Base-by-base conservation (phyloP, 2,888 invertebrate genomes). In the Xanthia icteritia region DNA sequence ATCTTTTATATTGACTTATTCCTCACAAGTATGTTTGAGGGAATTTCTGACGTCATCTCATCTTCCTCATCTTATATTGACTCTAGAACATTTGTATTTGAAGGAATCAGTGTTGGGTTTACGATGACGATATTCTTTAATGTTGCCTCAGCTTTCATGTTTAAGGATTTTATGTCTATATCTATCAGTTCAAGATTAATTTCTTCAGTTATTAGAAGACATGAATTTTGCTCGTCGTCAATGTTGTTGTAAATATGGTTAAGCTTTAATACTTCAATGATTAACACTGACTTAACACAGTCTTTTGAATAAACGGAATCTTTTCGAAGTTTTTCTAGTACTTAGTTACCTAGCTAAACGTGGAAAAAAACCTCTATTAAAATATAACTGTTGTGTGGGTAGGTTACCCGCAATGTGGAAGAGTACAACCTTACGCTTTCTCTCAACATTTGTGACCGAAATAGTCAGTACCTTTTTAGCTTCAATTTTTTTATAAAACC, bases 11-110 rank as follows among this genome's bases (percentile, higher is more conserved):
- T 81, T 39, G 39, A 71, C 76, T 60, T 80, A 58, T 58, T 17
- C 27, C 45, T 63, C 39, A 56, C 36, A 68, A 58, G 66, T 67
- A 79, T 54, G 17, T 39, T 83, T 70, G 48, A 17, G 8, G 56
- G 56, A 54, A 60, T 69, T 13, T 17, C 39, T 84, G 75, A 76
- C 63, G 63, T 76, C 76, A 75, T 45, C n/a, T 6, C 5, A 60
- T 70, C 48, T 73, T 56, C 27, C 13, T 54, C 5, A 63, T 60
- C 31, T 39, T 9, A 36, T 82, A 63, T 79, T 83, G 36, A 51
- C 15, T 61, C 15, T 60, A 27, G 23, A 27, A 54, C 27, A 54
- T 78, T 78, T 54, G 17, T 61, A 36, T 54, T 65, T 56, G n/a
- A 31, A 31, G 63, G 45, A 51, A 45, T 42, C 9, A 17, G n/a